phyloP scores from a whole-genome alignment of 2,888 invertebrate species.

The Doris montereyensis region DNA sequence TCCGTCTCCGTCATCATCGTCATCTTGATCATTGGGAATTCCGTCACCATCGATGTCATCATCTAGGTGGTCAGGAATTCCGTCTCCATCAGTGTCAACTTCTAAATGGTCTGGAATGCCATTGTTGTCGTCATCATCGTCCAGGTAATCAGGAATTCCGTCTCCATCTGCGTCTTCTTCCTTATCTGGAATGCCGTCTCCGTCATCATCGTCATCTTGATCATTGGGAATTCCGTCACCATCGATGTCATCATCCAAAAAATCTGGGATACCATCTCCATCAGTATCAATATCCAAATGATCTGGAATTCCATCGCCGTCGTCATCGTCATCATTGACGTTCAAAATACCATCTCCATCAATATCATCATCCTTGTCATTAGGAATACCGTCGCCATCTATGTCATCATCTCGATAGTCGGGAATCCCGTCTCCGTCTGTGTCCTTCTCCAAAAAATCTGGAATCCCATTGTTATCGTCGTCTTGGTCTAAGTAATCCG shows the following conservation, averaged over 20 bases:
- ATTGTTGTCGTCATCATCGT: constrained; percentile 55
- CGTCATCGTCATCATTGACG: constrained; percentile 61
- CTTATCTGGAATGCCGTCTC: constrained; percentile 55
- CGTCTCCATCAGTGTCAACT: constrained; percentile 56
- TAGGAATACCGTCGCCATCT: constrained; percentile 51
- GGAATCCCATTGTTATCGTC: constrained; percentile 65
- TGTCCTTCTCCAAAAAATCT: constrained; percentile 52
- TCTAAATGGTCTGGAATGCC: constrained; percentile 56
- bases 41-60: constrained; percentile 60
- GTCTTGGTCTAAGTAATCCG: constrained; percentile 62
- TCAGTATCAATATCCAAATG: constrained; percentile 53
- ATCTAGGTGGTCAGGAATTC: constrained; percentile 58
- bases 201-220: constrained; percentile 53
- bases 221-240: constrained; percentile 61
- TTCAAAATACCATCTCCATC: constrained; percentile 55
- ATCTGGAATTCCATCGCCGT: constrained; percentile 67
- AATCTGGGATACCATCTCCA: constrained; percentile 59
- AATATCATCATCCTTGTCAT: constrained; percentile 53
- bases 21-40: constrained; percentile 56
- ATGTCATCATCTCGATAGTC: constrained; percentile 48
- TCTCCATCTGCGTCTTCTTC: constrained; percentile 60
- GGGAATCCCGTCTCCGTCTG: constrained; percentile 56
- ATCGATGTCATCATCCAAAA: constrained; percentile 62
- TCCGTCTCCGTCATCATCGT: constrained; percentile 61
- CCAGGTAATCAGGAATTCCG: constrained; percentile 63